Evolutionary conservation across 1,140 invertebrate species (phyloP).

Genomic region (Drosophila fuyamai): DNA sequence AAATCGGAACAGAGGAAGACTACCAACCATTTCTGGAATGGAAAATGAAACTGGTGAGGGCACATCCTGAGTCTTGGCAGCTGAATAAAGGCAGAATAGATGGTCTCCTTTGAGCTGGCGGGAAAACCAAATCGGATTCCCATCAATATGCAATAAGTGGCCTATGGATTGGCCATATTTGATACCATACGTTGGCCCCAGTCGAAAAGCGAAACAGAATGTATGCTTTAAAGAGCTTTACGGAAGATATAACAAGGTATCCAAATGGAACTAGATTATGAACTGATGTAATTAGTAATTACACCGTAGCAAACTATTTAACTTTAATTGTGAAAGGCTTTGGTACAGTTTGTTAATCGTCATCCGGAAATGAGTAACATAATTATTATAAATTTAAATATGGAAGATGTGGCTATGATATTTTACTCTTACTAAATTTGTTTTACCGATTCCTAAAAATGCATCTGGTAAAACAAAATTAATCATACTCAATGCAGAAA

Average conservation of each 20-base stretch:
- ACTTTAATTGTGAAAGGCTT: no score
- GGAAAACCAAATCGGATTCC: constrained; percentile 44
- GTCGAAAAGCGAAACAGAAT: not conserved
- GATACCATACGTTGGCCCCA: not conserved
- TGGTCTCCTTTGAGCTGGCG: not conserved
- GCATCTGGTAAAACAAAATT: no score
- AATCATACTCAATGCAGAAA: no score
- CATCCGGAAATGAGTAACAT: no score
- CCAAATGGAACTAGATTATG: no score
- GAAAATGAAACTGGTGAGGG: constrained; percentile 11
- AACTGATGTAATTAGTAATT: no score
- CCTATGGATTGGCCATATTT: constrained; percentile 20
- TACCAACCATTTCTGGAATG: not conserved
- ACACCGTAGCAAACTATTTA: no score
- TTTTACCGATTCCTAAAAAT: no score
- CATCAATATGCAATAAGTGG: constrained; percentile 56
- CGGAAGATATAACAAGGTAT: not conserved
- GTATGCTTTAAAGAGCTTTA: not conserved
- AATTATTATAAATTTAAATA: no score
- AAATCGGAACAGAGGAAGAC: constrained; percentile 8
- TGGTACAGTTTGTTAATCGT: no score
- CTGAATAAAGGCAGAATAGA: constrained; percentile 21
- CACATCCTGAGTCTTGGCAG: constrained; percentile 24
- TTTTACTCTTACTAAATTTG: no score
- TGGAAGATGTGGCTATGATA: no score